These are phyloP conservation scores for Adelosebastes latens DNA, from an alignment of 2,797 vertebrate genomes.

Conservation along the genomic window DNA sequence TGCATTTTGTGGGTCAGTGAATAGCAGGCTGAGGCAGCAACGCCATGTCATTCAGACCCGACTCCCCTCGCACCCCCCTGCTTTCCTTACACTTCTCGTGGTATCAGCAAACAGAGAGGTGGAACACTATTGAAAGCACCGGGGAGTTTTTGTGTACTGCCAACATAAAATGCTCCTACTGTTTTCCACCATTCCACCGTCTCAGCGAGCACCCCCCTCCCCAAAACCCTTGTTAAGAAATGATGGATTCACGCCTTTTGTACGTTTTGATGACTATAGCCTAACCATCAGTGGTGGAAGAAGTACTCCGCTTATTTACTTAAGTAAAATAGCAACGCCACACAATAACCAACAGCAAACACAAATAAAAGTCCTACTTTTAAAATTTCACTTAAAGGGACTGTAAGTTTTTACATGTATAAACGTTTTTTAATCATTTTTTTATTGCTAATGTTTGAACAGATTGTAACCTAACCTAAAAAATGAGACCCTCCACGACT, in stretches of 20 bases:
- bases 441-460: too few relatives aligned
- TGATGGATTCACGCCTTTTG: conserved; percentile 58
- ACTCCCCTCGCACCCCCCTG: conserved; percentile 34
- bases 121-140: conserved; percentile 66
- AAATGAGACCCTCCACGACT: too few relatives aligned
- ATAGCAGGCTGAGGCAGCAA: conserved; percentile 72
- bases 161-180: conserved; percentile 67
- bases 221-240: conserved; percentile 57
- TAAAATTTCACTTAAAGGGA: background rate
- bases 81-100: conserved; percentile 71
- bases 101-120: conserved; percentile 80
- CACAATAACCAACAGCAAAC: background rate
- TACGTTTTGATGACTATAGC: background rate
- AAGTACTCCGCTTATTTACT: conserved; percentile 10
- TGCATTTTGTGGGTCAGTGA: conserved; percentile 84
- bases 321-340: background rate
- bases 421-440: too few relatives aligned
- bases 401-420: too few relatives aligned
- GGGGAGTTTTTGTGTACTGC: conserved; percentile 64
- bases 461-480: too few relatives aligned
- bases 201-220: conserved; percentile 21
- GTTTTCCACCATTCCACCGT: conserved; percentile 52
- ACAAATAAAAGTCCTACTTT: background rate
- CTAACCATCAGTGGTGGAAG: background rate
- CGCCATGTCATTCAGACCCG: conserved; percentile 76